Percentiles rank a stretch among this genome's conserved stretches.
phyloP scores from a whole-genome alignment of 2,797 vertebrate species.

The Acomys russatus region DNA sequence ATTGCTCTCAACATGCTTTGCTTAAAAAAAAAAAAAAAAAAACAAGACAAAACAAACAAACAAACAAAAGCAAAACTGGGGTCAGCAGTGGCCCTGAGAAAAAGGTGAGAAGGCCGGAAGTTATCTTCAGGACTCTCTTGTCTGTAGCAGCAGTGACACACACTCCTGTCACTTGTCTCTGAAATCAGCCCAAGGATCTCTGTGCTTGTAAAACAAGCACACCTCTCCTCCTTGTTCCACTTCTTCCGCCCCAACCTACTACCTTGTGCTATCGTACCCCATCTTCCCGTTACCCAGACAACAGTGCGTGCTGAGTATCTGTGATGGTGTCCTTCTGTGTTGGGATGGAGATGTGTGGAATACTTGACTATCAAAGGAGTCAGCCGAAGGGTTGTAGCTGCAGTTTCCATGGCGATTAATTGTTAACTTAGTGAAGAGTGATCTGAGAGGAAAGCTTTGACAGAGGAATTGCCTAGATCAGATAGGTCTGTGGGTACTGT shows the following conservation, averaged over 20 bases:
- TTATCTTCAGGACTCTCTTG: background rate
- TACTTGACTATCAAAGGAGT: background rate
- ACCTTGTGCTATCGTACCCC: background rate
- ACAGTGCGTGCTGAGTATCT: background rate
- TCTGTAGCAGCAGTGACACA: background rate
- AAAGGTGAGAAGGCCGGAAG: background rate
- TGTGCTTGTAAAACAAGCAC: background rate
- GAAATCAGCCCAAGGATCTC: background rate
- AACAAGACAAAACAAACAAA: too few species aligned
- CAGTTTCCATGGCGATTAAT: background rate
- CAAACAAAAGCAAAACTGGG: too few species aligned
- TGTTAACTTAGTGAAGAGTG: background rate
- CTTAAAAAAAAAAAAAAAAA: constrained; percentile 38
- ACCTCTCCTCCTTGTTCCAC: background rate
- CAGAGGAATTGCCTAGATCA: background rate
- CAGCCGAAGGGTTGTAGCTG: background rate
- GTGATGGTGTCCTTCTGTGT: too few species aligned
- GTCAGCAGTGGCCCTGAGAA: background rate
- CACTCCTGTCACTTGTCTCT: background rate
- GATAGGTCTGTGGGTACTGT: background rate
- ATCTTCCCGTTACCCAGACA: background rate
- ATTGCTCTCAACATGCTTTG: constrained; percentile 54
- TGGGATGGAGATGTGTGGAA: background rate
- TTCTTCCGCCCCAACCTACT: background rate
- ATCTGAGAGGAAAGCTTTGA: background rate